Evolutionary conservation across 2,888 invertebrate species (phyloP).

Genomic region (Leucoma salicis): DNA sequence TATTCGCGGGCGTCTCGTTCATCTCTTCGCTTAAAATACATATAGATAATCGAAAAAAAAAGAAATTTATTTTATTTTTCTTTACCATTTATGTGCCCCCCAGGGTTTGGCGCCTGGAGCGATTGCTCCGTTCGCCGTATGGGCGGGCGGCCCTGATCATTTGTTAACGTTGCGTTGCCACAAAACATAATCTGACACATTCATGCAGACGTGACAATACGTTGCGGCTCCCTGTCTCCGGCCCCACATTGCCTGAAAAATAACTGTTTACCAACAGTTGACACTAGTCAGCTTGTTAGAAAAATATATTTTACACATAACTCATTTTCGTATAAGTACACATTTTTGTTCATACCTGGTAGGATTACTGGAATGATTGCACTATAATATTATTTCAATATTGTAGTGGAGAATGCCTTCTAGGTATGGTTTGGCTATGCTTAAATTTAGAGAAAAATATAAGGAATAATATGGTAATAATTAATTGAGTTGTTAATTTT

Average conservation of each 20-base stretch:
- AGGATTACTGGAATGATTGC: slow-evolving; percentile 70
- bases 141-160: no score
- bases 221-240: slow-evolving; percentile 63
- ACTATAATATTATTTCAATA: slow-evolving; percentile 59
- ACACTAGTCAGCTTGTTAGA: slow-evolving; percentile 67
- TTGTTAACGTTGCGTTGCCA: no score
- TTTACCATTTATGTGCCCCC: no score
- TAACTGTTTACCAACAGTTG: slow-evolving; percentile 44
- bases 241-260: slow-evolving; percentile 52
- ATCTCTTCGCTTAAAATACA: no score
- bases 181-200: no score
- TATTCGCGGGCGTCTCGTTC: no score
- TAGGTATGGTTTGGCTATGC: slow-evolving; percentile 60
- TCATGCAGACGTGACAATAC: no score
- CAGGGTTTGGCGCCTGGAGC: no score
- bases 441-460: slow-evolving; percentile 44
- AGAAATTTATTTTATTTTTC: no score
- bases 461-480: slow-evolving; percentile 1
- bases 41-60: no score
- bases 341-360: slow-evolving; percentile 48
- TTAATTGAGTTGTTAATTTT: slow-evolving; percentile 55
- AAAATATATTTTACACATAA: slow-evolving; percentile 30
- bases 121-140: no score
- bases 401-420: slow-evolving; percentile 71
- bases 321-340: slow-evolving; percentile 38